Base-by-base conservation (phyloP, 2,888 invertebrate genomes). In the Polydrusus tereticollis region DNA sequence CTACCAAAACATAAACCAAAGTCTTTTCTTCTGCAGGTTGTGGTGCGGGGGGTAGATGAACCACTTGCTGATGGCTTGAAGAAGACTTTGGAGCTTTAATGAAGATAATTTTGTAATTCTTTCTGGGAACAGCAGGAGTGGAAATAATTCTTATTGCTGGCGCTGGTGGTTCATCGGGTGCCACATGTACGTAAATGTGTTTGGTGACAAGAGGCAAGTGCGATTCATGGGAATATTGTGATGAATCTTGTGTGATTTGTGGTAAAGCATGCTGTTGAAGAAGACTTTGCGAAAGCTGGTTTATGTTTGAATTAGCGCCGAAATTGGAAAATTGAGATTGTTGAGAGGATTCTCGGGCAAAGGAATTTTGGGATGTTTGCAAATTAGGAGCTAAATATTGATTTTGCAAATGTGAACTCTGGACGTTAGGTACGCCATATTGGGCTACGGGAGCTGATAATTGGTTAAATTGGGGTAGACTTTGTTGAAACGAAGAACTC, bases 41-140 rank as follows among this genome's bases (percentile, higher is more conserved):
- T 84, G 93, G 92, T 33, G 92, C 85, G 20, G 94, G 14, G 20
- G 59, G 60, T n/a, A 60, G 23, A n/a, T 63, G 93, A 76, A 94
- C 93, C 76, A 92, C 89, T 75, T 1, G 91, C 93, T 75, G 91
- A 90, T 60, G 93, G 93, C 71, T 41, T 14, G 92, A 89, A 59
- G 93, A 93, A 14, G 77, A 58, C 29, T 72, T 47, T 71, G 80
- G 80, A 18, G 80, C 80, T 89, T 95, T 95, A 86, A 95, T 95
- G 89, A 95, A 95, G 87, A 95, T 94, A 85, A 95, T 95, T 85
- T 95, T 95, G 90, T 95, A 94, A 86, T 94, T 94, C 81, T 94
- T 94, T 86, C 94, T 94, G 57, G 94, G 89, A 75, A 92, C 90
- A 55, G 92, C 91, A 0, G 90, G 87, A 26, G 89, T 88, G 77